phyloP scores from a whole-genome alignment of 37 sponge, comb jelly and placozoan species.

The Chondrosia reniformis region DNA sequence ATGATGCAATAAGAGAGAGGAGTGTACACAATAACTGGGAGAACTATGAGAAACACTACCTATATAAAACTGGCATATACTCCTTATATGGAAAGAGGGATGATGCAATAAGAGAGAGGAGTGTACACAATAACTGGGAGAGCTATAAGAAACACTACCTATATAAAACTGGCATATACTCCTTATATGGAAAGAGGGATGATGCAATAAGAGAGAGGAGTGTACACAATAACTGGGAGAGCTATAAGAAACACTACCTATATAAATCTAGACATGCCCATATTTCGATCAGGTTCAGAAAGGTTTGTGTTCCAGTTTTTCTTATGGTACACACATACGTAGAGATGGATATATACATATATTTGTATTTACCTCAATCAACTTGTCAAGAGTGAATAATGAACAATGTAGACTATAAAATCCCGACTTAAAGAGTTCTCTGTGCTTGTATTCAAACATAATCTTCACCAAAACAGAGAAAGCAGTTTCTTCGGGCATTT shows the following conservation, averaged over 20 bases:
- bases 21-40: no score
- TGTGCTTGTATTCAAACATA: constrained; percentile 85
- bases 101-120: neutral
- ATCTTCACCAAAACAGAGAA: constrained; percentile 91
- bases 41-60: no score
- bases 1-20: neutral
- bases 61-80: constrained; percentile 64
- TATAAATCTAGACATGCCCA: constrained; percentile 69
- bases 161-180: constrained; percentile 67
- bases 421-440: constrained; percentile 88
- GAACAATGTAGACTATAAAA: constrained; percentile 70
- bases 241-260: no score
- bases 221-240: no score
- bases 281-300: no score
- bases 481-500: constrained; percentile 94
- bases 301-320: no score
- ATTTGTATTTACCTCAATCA: constrained; percentile 79
- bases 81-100: constrained; percentile 38
- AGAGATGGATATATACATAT: no score
- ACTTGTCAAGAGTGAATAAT: constrained; percentile 76
- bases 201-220: neutral
- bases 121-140: no score
- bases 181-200: constrained; percentile 30
- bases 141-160: no score
- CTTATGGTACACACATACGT: no score